phyloP scores from a whole-genome alignment of 2,888 invertebrate genomes.

The Aleiodes alternator region DNA sequence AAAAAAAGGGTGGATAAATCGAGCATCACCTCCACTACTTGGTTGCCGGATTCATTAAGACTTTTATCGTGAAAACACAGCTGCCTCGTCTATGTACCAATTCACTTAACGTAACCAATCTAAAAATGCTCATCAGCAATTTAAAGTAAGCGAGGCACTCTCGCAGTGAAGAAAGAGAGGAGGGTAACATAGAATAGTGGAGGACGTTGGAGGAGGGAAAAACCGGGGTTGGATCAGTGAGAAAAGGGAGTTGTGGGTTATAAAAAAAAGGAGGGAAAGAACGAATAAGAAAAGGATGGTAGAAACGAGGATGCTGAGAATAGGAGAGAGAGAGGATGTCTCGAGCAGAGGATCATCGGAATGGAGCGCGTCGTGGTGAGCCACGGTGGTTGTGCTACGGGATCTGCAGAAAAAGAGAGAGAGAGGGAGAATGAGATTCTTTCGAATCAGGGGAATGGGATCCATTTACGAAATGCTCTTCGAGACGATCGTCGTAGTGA shows the following conservation, averaged over 20 bases:
- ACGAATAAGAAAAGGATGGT: slow-evolving; percentile 50
- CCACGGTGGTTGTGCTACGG: slow-evolving; percentile 52
- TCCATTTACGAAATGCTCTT: slow-evolving; percentile 75
- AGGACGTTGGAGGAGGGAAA: slow-evolving; percentile 12
- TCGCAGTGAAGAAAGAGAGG: slow-evolving; percentile 16
- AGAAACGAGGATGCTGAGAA: slow-evolving; percentile 27
- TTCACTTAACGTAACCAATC: slow-evolving; percentile 75
- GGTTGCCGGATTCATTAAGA: slow-evolving; percentile 55
- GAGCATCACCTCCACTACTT: slow-evolving; percentile 39
- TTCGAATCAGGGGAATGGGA: slow-evolving; percentile 53
- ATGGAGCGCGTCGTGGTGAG: slow-evolving; percentile 49
- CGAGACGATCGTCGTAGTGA: slow-evolving; percentile 61
- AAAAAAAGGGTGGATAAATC: slow-evolving; percentile 18
- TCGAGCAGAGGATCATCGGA: slow-evolving; percentile 44
- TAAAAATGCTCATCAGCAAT: slow-evolving; percentile 76
- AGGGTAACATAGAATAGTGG: slow-evolving; percentile 15
- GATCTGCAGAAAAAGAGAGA: slow-evolving; percentile 46
- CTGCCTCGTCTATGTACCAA: slow-evolving; percentile 72
- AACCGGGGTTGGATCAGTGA: slow-evolving; percentile 49
- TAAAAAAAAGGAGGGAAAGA: slow-evolving; percentile 49
- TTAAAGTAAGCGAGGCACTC: slow-evolving; percentile 66
- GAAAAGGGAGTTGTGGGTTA: slow-evolving; percentile 51
- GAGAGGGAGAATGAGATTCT: slow-evolving; percentile 50
- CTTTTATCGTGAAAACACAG: slow-evolving; percentile 73
- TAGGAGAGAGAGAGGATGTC: slow-evolving; percentile 39